phyloP scores from a whole-genome alignment of 2,888 invertebrate species.

The Rhyacophila evoluta region DNA sequence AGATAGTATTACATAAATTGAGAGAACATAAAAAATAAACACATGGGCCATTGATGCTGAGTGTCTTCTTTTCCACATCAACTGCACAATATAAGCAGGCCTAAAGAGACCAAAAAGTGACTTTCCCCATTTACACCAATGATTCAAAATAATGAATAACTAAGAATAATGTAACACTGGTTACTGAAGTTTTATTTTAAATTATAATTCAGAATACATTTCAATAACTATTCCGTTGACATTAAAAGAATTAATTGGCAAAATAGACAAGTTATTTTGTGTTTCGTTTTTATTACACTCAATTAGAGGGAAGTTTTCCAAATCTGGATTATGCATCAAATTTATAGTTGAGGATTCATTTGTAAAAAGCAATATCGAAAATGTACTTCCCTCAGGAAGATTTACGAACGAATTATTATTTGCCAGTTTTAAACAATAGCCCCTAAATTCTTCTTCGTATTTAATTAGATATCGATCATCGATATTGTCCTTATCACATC shows the following conservation, averaged over 20 bases:
- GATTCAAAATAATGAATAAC: too few relatives aligned
- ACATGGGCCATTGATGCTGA: too few relatives aligned
- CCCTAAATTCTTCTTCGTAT: constrained; percentile 72
- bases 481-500: constrained; percentile 59
- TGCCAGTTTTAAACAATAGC: constrained; percentile 72
- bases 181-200: too few relatives aligned
- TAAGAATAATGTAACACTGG: too few relatives aligned
- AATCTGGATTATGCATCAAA: constrained; percentile 68
- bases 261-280: constrained; percentile 58
- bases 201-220: constrained; percentile 39
- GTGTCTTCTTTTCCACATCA: too few relatives aligned
- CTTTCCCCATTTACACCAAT: too few relatives aligned
- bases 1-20: too few relatives aligned
- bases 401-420: constrained; percentile 66
- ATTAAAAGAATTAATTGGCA: constrained; percentile 41
- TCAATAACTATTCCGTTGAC: constrained; percentile 40
- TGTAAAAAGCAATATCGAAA: constrained; percentile 73
- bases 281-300: constrained; percentile 74
- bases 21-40: too few relatives aligned
- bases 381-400: constrained; percentile 69
- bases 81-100: too few relatives aligned
- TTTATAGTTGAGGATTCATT: constrained; percentile 71
- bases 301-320: constrained; percentile 65
- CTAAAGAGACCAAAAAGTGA: too few relatives aligned
- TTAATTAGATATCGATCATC: constrained; percentile 73